Conservation (phyloP, 2,888 invertebrate genomes). For the Ischnus inquisitorius region DNA sequence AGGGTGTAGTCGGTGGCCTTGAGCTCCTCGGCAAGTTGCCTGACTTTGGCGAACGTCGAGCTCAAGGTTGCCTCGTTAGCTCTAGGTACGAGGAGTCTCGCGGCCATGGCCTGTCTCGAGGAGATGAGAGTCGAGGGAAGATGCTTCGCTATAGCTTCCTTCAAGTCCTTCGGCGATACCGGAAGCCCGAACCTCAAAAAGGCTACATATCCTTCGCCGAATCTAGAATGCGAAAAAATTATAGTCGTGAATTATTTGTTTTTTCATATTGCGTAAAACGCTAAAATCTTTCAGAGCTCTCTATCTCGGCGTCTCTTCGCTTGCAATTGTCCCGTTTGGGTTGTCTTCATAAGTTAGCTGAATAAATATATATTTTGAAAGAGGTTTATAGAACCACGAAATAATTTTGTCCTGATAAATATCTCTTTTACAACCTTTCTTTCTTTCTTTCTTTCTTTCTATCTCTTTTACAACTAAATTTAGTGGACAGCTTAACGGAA, state of each 20-base stretch:
- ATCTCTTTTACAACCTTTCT: too few species aligned
- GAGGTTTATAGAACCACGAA: too few species aligned
- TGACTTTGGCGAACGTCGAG: conserved; percentile 86
- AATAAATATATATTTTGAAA: too few species aligned
- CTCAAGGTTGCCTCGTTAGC: conserved; percentile 85
- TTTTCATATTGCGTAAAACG: too few species aligned
- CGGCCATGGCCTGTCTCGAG: conserved; percentile 84
- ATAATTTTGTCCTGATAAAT: too few species aligned
- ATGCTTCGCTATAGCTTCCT: conserved; percentile 80
- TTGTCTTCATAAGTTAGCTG: too few species aligned
- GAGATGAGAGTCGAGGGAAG: conserved; percentile 85
- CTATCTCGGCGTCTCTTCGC: too few species aligned
- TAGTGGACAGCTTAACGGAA: too few species aligned
- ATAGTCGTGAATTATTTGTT: neutral
- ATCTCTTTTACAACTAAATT: too few species aligned
- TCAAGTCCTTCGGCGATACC: conserved; percentile 79
- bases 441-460: too few species aligned
- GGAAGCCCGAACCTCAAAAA: conserved; percentile 83
- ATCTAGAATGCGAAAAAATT: conserved; percentile 81
- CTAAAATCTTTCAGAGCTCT: too few species aligned
- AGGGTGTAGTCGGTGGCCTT: conserved; percentile 87
- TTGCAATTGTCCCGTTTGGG: too few species aligned
- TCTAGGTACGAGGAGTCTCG: conserved; percentile 86
- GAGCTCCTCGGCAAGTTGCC: conserved; percentile 85
- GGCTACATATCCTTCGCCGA: conserved; percentile 87